Base-by-base conservation (phyloP, 2,113 vertebrate genomes). In the Rhinogobius similis region DNA sequence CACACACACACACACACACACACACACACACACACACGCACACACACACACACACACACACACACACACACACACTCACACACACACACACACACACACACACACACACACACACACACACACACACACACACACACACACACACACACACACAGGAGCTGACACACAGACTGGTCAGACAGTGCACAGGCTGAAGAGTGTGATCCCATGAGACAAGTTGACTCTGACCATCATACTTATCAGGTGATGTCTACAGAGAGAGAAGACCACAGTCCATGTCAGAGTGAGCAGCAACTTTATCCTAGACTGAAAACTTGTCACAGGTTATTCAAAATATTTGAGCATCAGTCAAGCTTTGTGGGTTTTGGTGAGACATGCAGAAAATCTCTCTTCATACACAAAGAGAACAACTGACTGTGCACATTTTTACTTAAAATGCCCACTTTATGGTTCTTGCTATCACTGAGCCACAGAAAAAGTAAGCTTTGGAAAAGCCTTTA, bases 141-240 rank as follows among this genome's bases (percentile, higher is more conserved):
- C 43, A 76, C 62, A 44, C 52, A 68, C 59, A 67, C 21, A 67
- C 63, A 68, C 4, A 27, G 48, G 41, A 24, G 65, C 74, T 77
- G 65, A 78, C 62, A 46, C 46, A 68, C 68, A 67, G 23, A 65
- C 66, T 8, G 36, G 62, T 81, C 78, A 75, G 70, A 79, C 10
- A 68, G 70, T 73, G 78, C 48, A 21, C 65, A 26, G 61, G 68
- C 75, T 43, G 50, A 48, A 74, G 83, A 59, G 26, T 75, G 58
- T 84, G 69, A 79, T 89, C 73, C 62, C 21, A 62, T 26, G 74
- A 46, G 85, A 87, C 77, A 77, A 61, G 69, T 75, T 82, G 87
- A 86, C 82, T 77, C 63, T 65, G 82, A 68, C n/a, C 75, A 82
- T 86, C 75, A 65, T 56, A 58, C 52, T 76, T 71, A 55, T 43